Evolutionary conservation across 2,888 invertebrate species (phyloP), one percentile per base, ranked within the genome.

Genomic region (Brachyptera risi): DNA sequence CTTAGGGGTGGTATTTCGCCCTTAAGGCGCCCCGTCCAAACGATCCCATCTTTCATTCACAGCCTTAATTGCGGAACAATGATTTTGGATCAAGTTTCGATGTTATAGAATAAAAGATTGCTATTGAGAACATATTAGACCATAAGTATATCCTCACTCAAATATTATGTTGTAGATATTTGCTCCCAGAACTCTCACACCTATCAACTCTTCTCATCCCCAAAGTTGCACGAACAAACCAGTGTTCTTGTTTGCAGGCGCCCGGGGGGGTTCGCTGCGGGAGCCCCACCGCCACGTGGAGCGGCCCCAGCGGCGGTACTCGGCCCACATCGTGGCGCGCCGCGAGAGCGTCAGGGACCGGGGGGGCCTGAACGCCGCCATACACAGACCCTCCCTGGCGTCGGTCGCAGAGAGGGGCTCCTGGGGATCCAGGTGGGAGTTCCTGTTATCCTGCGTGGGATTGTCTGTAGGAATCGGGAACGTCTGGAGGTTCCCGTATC

Each of bases 391-490:
- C 47, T 71, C 71, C 17, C 64, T 71, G 62, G 71, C 72, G 17
- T 69, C 69, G 19, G 69, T 71, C 40, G 70, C 70, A 13, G 70
- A 70, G 64, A 66, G 76, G 37, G 76, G 75, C 3, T 71, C 72
- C 65, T 77, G 77, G 76, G 76, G 75, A 1, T 73, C 71, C 56
- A 70, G 73, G 56, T 74, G 74, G 24, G 91, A 92, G 74, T 92
- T 90, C 73, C 75, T 92, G 40, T 76, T 92, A 60, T 88, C 90
- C 37, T 89, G 90, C 69, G 82, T 92, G 56, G 91, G 91, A 26
- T 90, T 90, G 69, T 90, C 90, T 3, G 89, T 92, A 56, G 92
- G 92, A 49, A 86, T 92, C 63, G 91, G 91, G 60, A 92, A 92
- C 73, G 85, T 92, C 13, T 90, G 90, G 89, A 80, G 92, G 66